These are phyloP conservation scores for Simalia tracyae DNA, from an alignment of 2,797 vertebrate genomes.

Conservation along the genomic window DNA sequence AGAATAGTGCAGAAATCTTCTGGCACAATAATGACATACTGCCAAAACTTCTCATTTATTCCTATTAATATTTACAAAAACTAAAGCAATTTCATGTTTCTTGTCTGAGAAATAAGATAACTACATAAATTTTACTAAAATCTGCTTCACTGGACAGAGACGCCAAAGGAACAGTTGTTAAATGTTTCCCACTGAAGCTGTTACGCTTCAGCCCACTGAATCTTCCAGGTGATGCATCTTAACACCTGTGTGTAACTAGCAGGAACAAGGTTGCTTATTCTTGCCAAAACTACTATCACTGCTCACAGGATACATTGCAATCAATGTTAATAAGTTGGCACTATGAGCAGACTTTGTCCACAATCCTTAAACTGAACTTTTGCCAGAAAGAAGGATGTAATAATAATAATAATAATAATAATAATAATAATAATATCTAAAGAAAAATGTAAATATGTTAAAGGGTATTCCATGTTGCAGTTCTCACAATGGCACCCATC, in stretches of 20 bases:
- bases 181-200: not conserved
- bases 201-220: not conserved
- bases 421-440: too few species aligned
- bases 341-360: not conserved
- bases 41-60: not conserved
- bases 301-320: constrained; percentile 2
- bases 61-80: not conserved
- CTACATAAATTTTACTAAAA: not conserved
- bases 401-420: too few species aligned
- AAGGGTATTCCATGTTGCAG: too few species aligned
- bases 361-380: not conserved
- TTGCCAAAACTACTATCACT: not conserved
- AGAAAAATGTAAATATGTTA: too few species aligned
- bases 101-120: not conserved
- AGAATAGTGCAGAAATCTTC: not conserved
- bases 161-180: not conserved
- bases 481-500: too few species aligned
- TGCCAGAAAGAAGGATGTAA: not conserved
- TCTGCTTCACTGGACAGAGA: not conserved
- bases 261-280: not conserved
- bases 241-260: constrained; percentile 11
- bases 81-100: not conserved
- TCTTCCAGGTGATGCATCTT: constrained; percentile 5
- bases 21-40: not conserved
- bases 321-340: constrained; percentile 4